A percentile compares a stretch with the other conserved stretches of the same genome.
Conservation (phyloP, 2,888 invertebrate genomes). For the Acanthacorydalis orientalis region DNA sequence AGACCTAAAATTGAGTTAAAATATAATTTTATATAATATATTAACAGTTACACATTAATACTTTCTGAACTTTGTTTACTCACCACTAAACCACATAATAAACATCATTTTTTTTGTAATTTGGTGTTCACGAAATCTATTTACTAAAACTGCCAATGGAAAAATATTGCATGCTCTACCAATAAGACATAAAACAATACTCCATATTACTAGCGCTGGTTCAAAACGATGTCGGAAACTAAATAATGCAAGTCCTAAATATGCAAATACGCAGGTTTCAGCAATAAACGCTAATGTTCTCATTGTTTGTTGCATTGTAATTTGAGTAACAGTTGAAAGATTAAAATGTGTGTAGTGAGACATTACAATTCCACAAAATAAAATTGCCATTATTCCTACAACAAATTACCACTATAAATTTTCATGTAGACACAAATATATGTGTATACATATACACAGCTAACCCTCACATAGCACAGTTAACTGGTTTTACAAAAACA, state of each 20-base stretch:
- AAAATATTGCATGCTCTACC: conserved; percentile 96
- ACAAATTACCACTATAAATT: no score
- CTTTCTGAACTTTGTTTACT: conserved; percentile 15
- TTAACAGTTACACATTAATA: background rate
- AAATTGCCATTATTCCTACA: conserved; percentile 97
- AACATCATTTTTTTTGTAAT: conserved; percentile 98
- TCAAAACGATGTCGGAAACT: conserved; percentile 91
- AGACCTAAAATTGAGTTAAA: conserved; percentile 39
- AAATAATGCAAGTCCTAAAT: conserved; percentile 83
- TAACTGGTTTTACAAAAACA: no score
- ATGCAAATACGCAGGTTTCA: conserved; percentile 98
- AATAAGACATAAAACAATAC: conserved; percentile 75
- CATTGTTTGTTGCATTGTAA: conserved; percentile 98
- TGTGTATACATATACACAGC: no score
- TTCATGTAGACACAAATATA: no score
- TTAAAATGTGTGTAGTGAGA: conserved; percentile 99
- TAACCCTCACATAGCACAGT: no score
- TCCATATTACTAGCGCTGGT: conserved; percentile 85
- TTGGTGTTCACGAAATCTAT: conserved; percentile 92
- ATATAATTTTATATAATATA: conserved; percentile 11
- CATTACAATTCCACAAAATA: conserved; percentile 99
- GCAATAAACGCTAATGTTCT: conserved; percentile 93
- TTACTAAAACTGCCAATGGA: conserved; percentile 81
- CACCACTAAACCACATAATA: conserved; percentile 97
- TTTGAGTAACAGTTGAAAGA: conserved; percentile 93